phyloP scores from a whole-genome alignment of 2,797 vertebrate genomes.

The Melanotaenia trifasciata region DNA sequence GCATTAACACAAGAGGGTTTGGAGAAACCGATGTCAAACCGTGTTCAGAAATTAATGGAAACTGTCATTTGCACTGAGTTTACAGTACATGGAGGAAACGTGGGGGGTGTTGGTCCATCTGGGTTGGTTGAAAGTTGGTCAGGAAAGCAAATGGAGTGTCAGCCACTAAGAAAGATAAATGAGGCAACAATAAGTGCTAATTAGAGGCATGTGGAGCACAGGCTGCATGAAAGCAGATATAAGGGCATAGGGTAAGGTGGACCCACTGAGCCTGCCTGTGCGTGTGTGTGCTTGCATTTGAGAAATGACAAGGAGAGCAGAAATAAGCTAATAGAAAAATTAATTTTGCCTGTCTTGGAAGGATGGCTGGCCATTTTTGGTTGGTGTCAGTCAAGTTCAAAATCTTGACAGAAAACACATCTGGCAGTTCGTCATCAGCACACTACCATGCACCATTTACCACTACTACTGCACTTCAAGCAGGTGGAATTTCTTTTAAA shows the following conservation, averaged over 20 bases:
- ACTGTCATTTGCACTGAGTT: conserved; percentile 53
- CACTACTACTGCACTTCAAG: conserved; percentile 10
- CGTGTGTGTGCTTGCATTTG: background rate
- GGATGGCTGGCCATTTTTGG: conserved; percentile 27
- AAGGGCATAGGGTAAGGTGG: conserved; percentile 60
- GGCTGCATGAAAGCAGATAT: conserved; percentile 74
- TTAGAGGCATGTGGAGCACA: conserved; percentile 81
- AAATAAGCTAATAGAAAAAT: conserved; percentile 2
- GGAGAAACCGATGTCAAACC: conserved; percentile 53
- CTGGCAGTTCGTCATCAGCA: conserved; percentile 35
- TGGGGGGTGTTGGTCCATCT: conserved; percentile 55
- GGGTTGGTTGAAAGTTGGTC: conserved; percentile 44
- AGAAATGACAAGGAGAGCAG: background rate
- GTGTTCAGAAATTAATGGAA: conserved; percentile 53
- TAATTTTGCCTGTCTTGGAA: conserved; percentile 20
- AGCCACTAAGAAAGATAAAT: conserved; percentile 79
- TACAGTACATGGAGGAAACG: conserved; percentile 42
- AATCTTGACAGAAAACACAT: conserved; percentile 62
- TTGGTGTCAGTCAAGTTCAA: conserved; percentile 61
- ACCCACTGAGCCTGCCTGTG: conserved; percentile 11
- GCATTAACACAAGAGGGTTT: conserved; percentile 25
- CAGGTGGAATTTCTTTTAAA: conserved; percentile 8
- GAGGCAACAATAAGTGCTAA: conserved; percentile 81
- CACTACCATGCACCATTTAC: conserved; percentile 5
- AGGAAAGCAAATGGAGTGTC: conserved; percentile 81